Evolutionary conservation across 53 echinoderm and acorn worm genomes (phyloP).

Genomic region (Hippasteria phrygiana): DNA sequence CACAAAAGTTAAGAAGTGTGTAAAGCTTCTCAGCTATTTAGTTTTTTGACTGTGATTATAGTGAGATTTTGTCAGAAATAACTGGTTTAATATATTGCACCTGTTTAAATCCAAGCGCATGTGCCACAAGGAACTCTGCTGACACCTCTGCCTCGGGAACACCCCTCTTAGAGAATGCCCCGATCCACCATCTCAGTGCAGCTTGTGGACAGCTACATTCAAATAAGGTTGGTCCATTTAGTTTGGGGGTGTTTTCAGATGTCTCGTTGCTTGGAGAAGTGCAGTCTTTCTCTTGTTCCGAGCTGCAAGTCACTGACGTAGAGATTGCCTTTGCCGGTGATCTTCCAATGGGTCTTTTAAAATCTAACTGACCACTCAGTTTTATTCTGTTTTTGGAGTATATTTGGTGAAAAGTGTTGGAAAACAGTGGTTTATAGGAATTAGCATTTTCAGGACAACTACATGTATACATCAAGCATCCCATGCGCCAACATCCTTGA

Average conservation of each 20-base stretch:
- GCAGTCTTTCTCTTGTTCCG: background rate
- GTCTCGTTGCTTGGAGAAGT: background rate
- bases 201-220: conserved; percentile 38
- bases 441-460: background rate
- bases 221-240: conserved; percentile 43
- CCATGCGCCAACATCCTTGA: background rate
- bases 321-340: background rate
- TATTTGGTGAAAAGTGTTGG: background rate
- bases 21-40: no score
- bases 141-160: conserved; percentile 80
- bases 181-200: conserved; percentile 44
- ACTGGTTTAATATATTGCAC: conserved; percentile 38
- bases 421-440: background rate
- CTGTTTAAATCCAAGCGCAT: conserved; percentile 77
- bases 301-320: background rate
- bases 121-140: conserved; percentile 77
- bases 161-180: conserved; percentile 47
- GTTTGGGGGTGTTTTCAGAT: background rate
- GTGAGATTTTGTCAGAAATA: no score
- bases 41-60: no score
- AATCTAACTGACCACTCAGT: background rate
- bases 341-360: background rate
- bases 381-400: background rate
- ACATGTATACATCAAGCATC: background rate
- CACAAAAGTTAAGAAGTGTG: no score